A percentile compares a stretch with the other conserved stretches of the same genome.
These are phyloP conservation scores for Centropus bengalensis DNA, from an alignment of 2,113 vertebrate species.

Conservation along the genomic window DNA sequence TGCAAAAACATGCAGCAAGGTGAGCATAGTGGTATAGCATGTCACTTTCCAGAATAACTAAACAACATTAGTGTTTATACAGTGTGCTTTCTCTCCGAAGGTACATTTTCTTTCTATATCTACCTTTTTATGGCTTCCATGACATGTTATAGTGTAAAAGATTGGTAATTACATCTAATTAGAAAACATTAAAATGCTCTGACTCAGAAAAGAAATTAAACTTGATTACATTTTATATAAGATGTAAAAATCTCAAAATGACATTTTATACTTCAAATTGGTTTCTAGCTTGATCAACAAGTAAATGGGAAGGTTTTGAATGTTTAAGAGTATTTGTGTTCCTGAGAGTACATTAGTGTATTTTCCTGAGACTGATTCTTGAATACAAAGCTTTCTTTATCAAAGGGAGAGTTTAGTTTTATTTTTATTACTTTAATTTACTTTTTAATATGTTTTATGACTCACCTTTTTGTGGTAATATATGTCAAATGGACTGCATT, in stretches of 20 bases:
- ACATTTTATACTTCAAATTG: constrained; percentile 22
- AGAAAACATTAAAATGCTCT: constrained; percentile 66
- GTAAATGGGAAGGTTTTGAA: background rate
- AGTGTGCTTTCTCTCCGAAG: background rate
- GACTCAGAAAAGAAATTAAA: constrained; percentile 61
- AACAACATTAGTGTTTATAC: background rate
- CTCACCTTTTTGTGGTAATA: background rate
- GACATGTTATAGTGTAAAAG: constrained; percentile 12
- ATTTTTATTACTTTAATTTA: constrained; percentile 19
- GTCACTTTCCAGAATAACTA: background rate
- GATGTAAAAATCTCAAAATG: constrained; percentile 36
- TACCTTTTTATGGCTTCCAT: background rate
- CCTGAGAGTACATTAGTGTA: background rate
- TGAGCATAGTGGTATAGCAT: background rate
- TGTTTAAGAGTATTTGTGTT: background rate
- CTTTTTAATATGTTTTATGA: constrained; percentile 10
- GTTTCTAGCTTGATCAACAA: background rate
- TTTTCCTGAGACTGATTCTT: background rate
- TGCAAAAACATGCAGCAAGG: background rate
- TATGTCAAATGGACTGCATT: background rate
- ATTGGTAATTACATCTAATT: constrained; percentile 62
- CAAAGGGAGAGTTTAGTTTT: background rate
- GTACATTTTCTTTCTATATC: background rate
- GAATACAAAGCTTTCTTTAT: background rate
- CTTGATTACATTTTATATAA: constrained; percentile 59